Base-by-base conservation (phyloP, 1,140 invertebrate species). In the Belonocnema kinseyi region DNA sequence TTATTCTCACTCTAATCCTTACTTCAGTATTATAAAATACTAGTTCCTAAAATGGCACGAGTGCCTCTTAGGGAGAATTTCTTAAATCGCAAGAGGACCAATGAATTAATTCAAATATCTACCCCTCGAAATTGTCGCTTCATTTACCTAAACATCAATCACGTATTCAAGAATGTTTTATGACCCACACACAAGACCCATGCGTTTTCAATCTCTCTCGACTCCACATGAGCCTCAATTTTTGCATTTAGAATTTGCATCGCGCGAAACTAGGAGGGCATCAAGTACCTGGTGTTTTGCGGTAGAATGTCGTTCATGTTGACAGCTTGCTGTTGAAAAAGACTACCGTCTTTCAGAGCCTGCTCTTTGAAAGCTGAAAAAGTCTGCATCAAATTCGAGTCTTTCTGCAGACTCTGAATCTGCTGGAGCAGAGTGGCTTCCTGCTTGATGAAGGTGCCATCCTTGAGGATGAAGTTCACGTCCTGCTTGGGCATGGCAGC, bases 291-390 rank as follows among this genome's bases (percentile, higher is more conserved):
- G 71, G 87, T 85, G n/a, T 91, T 92, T 79, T 91, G 89, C 4
- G 89, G 88, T 58, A 91, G 85, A 73, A 91, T 90, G 77, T 91
- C 91, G 52, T 88, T 91, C 88, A 91, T 91, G 75, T 90, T 91
- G 8, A 91, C 88, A 26, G 87, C 86, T 40, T 90, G 90, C 11
- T 91, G 90, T 26, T 90, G 87, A 16, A 87, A 14, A 54, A 85
- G 72, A 46, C 80, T 78, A 1, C 81, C 80, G n/a, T 91, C 90
- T 74, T 86, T 91, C 52, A 89, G 78, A 1, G 85, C 84, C 61
- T 91, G 90, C 56, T 91, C 90, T 70, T 89, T 91, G 26, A 91
- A 87, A 3, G 85, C 85, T 0, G 89, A 87, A 50, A 91, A 90
- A 0, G 88, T 89, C 16, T 91, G 88, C 66, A 90, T 85, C 6